These are phyloP conservation scores for Acanthacorydalis orientalis DNA, from an alignment of 2,888 invertebrate genomes.

Conservation along the genomic window DNA sequence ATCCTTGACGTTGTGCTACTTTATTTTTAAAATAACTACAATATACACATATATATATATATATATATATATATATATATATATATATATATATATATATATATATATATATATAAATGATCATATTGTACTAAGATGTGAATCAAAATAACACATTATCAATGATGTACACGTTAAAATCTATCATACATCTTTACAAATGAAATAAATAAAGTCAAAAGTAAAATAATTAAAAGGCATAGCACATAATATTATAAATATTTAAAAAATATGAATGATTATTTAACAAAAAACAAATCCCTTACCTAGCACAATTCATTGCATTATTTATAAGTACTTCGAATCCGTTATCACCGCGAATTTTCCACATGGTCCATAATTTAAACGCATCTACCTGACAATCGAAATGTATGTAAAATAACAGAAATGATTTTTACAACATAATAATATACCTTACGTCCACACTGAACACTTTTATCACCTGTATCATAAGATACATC, in stretches of 20 bases:
- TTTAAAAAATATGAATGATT: too few relatives aligned
- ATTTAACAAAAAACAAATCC: not conserved
- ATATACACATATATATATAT: not conserved
- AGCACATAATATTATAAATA: too few relatives aligned
- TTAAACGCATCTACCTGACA: constrained; percentile 69
- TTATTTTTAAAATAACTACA: constrained; percentile 33
- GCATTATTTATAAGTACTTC: constrained; percentile 42
- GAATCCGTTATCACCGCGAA: constrained; percentile 48
- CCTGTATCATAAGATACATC: constrained; percentile 64
- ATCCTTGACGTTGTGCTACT: constrained; percentile 35
- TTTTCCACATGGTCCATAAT: constrained; percentile 85
- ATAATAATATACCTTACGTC: constrained; percentile 47
- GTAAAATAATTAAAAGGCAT: not conserved
- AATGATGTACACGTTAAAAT: too few relatives aligned
- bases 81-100: too few relatives aligned
- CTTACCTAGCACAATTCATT: constrained; percentile 37
- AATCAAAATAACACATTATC: too few relatives aligned
- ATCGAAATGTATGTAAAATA: not conserved
- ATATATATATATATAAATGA: too few relatives aligned
- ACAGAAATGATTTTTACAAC: too few relatives aligned
- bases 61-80: not conserved
- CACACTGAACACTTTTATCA: constrained; percentile 83
- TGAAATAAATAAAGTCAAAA: not conserved
- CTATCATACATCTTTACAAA: not conserved
- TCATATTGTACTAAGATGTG: too few relatives aligned